Conservation (phyloP, 2,113 vertebrate genomes). For the Trogon melanurus region DNA sequence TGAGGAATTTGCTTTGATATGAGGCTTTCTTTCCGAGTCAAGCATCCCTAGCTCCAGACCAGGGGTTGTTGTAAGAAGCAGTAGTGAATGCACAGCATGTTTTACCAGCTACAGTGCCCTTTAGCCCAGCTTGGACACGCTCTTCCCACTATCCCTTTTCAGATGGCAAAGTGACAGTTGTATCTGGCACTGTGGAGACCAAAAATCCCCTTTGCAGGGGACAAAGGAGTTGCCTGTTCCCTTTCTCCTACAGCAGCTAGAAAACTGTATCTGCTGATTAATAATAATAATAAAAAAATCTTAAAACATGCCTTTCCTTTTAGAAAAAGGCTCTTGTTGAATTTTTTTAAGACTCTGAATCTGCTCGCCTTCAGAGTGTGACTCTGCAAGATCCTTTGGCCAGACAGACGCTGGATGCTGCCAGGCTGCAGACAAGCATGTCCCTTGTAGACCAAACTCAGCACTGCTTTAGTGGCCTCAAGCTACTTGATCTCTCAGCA, state of each 20-base stretch:
- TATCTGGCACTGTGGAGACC: accelerated
- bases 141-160: background rate
- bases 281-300: background rate
- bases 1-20: background rate
- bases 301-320: background rate
- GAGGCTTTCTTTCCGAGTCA: background rate
- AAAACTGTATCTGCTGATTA: background rate
- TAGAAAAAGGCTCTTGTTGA: background rate
- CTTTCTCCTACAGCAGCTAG: background rate
- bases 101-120: background rate
- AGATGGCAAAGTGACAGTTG: background rate
- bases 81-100: accelerated
- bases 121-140: background rate
- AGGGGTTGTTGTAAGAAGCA: background rate
- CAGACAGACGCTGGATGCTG: background rate
- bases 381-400: background rate
- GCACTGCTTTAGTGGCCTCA: background rate
- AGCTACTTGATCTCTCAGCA: background rate
- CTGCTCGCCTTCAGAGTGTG: background rate
- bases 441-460: background rate
- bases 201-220: background rate
- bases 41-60: background rate
- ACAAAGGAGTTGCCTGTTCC: background rate
- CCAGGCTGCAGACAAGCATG: background rate
- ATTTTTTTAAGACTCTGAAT: background rate